phyloP scores from a whole-genome alignment of 2,797 vertebrate species.

The Gobio occitaniae region DNA sequence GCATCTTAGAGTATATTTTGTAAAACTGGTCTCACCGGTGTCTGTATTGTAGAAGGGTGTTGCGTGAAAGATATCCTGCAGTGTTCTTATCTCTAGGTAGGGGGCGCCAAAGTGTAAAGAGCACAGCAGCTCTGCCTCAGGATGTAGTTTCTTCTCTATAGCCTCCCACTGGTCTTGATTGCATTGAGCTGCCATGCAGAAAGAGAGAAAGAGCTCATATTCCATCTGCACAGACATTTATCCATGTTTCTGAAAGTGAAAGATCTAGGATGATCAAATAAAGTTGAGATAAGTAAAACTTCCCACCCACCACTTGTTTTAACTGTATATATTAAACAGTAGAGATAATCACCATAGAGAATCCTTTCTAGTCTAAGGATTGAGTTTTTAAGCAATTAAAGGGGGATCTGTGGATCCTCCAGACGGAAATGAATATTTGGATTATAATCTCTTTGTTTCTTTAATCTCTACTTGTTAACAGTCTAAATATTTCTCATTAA shows the following conservation, averaged over 20 bases:
- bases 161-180: slow-evolving; percentile 42
- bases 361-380: not conserved
- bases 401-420: not conserved
- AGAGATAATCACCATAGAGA: slow-evolving; percentile 7
- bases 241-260: not conserved
- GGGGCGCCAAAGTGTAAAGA: slow-evolving; percentile 73
- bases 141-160: slow-evolving; percentile 63
- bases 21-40: slow-evolving; percentile 60
- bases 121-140: slow-evolving; percentile 72
- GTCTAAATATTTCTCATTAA: not conserved
- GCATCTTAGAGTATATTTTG: not conserved
- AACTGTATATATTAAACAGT: slow-evolving; percentile 5
- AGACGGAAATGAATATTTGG: not conserved
- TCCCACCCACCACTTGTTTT: not conserved
- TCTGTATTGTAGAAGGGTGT: slow-evolving; percentile 65
- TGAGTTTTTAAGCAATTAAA: not conserved
- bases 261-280: slow-evolving; percentile 2
- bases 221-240: not conserved
- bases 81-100: slow-evolving; percentile 67
- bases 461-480: not conserved
- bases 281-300: not conserved
- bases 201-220: not conserved
- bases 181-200: slow-evolving; percentile 35
- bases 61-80: slow-evolving; percentile 71
- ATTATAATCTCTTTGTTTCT: not conserved